Evolutionary conservation across 2,113 vertebrate species (phyloP).

Genomic region (Tylochromis polylepis): DNA sequence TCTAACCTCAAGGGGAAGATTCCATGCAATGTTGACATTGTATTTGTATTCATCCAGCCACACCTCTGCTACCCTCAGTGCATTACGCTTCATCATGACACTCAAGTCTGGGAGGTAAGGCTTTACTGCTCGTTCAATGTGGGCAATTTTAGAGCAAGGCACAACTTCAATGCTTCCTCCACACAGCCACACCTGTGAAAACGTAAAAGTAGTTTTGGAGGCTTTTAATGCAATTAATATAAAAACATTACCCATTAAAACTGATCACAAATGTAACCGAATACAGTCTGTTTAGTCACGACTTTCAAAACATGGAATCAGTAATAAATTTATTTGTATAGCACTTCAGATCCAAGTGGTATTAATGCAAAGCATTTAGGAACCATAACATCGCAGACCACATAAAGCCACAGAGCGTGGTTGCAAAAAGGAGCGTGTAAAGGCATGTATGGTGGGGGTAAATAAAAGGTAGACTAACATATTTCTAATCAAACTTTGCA

Average conservation of each 20-base stretch:
- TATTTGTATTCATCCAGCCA: slow-evolving; percentile 81
- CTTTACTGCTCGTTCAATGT: slow-evolving; percentile 74
- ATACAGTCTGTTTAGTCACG: not conserved
- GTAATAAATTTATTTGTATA: not conserved
- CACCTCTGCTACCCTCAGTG: slow-evolving; percentile 73
- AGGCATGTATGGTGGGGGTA: not conserved
- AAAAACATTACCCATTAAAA: not conserved
- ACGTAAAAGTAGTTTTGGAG: not conserved
- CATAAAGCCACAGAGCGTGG: not conserved
- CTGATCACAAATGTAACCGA: not conserved
- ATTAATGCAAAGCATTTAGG: not conserved
- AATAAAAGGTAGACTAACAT: not conserved
- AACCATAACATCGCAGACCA: not conserved
- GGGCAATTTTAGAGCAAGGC: slow-evolving; percentile 76
- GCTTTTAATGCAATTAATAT: not conserved
- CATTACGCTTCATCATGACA: slow-evolving; percentile 60
- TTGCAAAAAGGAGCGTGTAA: not conserved
- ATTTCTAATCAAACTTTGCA: not conserved
- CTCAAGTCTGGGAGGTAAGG: slow-evolving; percentile 68
- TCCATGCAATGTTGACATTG: slow-evolving; percentile 78
- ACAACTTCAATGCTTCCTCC: slow-evolving; percentile 79
- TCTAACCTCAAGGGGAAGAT: slow-evolving; percentile 66
- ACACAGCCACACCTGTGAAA: slow-evolving; percentile 77
- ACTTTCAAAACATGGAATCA: not conserved
- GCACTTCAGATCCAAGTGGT: not conserved